Evolutionary conservation across 2,888 invertebrate genomes (phyloP).

Genomic region (Ceriagrion tenellum): DNA sequence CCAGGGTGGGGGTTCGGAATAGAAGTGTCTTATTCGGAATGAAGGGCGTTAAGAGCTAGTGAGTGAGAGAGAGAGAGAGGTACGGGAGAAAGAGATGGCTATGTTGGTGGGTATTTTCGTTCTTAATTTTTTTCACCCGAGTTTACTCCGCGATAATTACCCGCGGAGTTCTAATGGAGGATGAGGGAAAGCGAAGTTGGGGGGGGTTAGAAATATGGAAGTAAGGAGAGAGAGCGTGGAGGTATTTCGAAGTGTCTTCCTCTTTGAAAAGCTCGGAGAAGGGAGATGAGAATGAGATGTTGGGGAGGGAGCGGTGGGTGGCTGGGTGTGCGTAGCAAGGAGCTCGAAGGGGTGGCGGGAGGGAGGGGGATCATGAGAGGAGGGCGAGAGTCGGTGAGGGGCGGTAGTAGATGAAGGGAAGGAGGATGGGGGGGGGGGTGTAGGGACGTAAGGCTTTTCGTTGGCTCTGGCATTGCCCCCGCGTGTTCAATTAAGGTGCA

Average conservation of each 20-base stretch:
- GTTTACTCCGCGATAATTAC: conserved; percentile 52
- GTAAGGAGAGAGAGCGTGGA: neutral
- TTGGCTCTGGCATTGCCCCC: conserved; percentile 52
- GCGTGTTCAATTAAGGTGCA: conserved; percentile 62
- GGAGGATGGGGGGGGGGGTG: neutral
- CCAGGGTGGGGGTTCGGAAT: neutral
- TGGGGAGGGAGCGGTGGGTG: neutral
- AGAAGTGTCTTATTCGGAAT: conserved; percentile 37
- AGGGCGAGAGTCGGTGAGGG: neutral
- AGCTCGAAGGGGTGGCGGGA: neutral
- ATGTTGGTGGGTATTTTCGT: neutral
- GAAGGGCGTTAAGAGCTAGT: conserved; percentile 25
- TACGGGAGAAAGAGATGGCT: neutral
- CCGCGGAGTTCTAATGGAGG: conserved; percentile 25
- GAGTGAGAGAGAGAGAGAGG: neutral
- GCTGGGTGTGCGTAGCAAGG: neutral
- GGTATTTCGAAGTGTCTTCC: neutral
- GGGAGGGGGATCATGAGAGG: too few species aligned
- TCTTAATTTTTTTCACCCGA: neutral
- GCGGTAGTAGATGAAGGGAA: neutral
- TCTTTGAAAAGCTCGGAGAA: conserved; percentile 6
- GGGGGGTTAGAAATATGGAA: neutral
- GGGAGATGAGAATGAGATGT: conserved; percentile 28
- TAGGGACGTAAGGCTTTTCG: neutral
- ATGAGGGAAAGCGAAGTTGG: neutral